These are phyloP conservation scores for Pseudochirops corinnae DNA, from an alignment of 2,797 vertebrate species.

Conservation along the genomic window DNA sequence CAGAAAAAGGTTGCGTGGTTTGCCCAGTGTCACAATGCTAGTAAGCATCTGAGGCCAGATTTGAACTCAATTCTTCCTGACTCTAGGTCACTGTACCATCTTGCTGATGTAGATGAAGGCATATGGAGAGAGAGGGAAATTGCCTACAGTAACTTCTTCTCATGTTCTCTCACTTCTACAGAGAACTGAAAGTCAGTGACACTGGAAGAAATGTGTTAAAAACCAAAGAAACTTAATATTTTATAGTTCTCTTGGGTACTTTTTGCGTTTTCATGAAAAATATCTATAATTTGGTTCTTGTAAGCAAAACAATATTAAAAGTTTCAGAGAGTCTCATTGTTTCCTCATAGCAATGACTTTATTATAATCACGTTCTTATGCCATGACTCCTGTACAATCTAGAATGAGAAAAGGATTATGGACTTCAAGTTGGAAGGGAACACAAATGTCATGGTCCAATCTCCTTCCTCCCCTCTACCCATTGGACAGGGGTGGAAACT, in stretches of 20 bases:
- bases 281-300: background rate
- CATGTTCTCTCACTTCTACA: background rate
- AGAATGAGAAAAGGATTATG: background rate
- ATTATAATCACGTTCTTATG: background rate
- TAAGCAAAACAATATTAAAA: background rate
- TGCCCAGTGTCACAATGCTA: background rate
- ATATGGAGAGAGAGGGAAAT: background rate
- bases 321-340: background rate
- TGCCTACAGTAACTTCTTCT: background rate
- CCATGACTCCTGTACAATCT: background rate
- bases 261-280: background rate
- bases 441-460: background rate
- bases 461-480: background rate
- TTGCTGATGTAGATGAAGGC: background rate
- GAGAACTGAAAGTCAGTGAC: background rate
- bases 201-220: background rate
- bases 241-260: background rate
- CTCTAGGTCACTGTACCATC: background rate
- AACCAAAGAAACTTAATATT: background rate
- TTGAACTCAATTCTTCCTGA: background rate
- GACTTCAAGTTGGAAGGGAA: background rate
- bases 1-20: background rate
- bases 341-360: background rate
- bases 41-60: background rate
- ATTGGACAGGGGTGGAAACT: background rate